Percentiles rank a stretch among this genome's conserved stretches.
Conservation (phyloP, 2,888 invertebrate species). For the Melangyna quadrimaculata region DNA sequence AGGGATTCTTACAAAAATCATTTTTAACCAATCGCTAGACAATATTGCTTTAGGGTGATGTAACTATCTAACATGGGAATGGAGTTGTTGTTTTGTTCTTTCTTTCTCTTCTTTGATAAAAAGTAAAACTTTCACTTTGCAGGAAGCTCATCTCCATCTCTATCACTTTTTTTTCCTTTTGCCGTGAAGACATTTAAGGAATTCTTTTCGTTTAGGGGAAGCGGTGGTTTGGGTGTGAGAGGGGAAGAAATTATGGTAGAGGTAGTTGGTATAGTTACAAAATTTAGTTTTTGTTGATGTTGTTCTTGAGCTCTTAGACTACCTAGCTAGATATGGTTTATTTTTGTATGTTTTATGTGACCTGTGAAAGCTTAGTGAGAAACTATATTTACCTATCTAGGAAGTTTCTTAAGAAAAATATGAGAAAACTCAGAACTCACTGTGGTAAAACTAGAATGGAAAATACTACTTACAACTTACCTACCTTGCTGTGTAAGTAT, state of each 20-base stretch:
- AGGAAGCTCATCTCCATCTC: background rate
- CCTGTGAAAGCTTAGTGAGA: background rate
- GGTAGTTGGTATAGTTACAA: background rate
- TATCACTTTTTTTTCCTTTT: background rate
- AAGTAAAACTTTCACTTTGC: slow-evolving; percentile 19
- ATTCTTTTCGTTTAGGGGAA: background rate
- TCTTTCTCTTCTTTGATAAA: background rate
- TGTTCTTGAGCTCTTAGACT: background rate
- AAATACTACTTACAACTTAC: slow-evolving; percentile 7
- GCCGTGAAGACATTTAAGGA: background rate
- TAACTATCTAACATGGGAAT: background rate
- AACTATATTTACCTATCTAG: no score
- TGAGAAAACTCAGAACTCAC: slow-evolving; percentile 21
- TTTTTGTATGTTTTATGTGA: slow-evolving; percentile 31
- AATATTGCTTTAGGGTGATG: slow-evolving; percentile 8
- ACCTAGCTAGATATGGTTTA: background rate
- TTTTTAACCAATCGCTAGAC: slow-evolving; percentile 43
- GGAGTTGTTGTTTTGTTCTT: background rate
- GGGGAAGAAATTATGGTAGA: background rate
- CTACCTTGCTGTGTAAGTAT: no score
- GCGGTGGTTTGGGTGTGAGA: background rate
- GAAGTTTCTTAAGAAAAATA: slow-evolving; percentile 39
- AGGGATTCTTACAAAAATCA: background rate
- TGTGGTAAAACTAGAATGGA: slow-evolving; percentile 43
- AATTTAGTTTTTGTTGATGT: background rate